Conservation (phyloP, 2,888 invertebrate genomes). For the Folsomia candida region DNA sequence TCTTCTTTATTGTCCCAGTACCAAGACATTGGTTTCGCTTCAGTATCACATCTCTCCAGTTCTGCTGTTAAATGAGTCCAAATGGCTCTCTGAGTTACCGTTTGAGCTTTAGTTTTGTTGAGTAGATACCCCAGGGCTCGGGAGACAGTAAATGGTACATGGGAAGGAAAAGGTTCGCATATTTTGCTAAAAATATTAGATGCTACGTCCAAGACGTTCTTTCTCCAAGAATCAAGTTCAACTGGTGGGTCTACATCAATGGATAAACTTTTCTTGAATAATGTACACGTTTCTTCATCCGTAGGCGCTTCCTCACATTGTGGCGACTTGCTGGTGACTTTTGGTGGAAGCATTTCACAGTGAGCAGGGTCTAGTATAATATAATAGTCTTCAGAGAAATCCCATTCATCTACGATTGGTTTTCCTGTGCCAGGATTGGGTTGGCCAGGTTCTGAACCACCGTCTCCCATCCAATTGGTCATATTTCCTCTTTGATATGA, state of each 20-base stretch:
- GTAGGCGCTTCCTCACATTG: not conserved
- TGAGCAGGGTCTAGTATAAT: not conserved
- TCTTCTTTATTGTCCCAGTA: conserved; percentile 11
- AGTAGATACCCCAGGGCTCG: not conserved
- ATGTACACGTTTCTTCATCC: not conserved
- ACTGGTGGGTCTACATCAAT: not conserved
- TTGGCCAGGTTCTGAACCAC: not conserved
- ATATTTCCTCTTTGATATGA: not conserved
- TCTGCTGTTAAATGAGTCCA: conserved; percentile 4
- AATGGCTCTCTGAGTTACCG: not conserved
- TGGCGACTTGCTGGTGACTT: not conserved
- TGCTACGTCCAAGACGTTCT: conserved; percentile 16
- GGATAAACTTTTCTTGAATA: not conserved
- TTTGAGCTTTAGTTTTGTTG: too few relatives aligned
- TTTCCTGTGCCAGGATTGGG: too few relatives aligned
- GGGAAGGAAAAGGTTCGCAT: conserved; percentile 24
- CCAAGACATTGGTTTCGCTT: not conserved
- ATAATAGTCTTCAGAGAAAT: not conserved
- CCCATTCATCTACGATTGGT: not conserved
- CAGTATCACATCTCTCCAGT: not conserved
- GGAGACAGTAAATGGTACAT: conserved; percentile 17
- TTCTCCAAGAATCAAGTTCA: conserved; percentile 9
- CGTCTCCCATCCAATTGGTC: not conserved
- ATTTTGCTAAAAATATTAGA: conserved; percentile 20
- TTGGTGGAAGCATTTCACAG: not conserved